Percentiles rank a stretch among this genome's conserved stretches.
These are phyloP conservation scores for Tenthredo distinguenda DNA, from an alignment of 2,888 invertebrate genomes.

Conservation along the genomic window DNA sequence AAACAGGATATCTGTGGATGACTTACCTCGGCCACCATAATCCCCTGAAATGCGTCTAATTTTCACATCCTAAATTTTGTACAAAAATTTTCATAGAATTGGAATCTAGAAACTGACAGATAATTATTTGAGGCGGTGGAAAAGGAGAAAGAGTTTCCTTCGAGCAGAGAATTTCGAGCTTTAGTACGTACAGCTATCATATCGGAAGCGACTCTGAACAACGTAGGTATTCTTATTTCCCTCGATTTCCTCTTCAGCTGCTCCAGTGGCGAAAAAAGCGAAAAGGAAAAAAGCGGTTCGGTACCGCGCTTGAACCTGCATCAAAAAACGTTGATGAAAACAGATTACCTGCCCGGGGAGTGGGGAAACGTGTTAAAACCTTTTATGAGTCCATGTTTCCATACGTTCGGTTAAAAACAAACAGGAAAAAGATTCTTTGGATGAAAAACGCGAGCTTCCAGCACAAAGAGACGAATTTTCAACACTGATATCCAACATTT, in stretches of 20 bases:
- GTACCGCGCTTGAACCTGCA: neutral
- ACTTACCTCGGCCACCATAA: too few relatives aligned
- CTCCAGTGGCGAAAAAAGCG: neutral
- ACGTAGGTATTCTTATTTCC: neutral
- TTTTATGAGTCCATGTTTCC: constrained; percentile 19
- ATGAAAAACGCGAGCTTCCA: neutral
- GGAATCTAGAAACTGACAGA: neutral
- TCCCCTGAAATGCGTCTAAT: too few relatives aligned
- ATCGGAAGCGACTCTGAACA: neutral
- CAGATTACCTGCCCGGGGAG: neutral
- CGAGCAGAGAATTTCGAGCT: neutral
- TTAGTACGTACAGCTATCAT: neutral
- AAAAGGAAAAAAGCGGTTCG: neutral
- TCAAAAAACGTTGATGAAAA: neutral
- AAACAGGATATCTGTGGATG: too few relatives aligned
- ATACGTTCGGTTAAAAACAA: constrained; percentile 12
- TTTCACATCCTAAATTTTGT: too few relatives aligned
- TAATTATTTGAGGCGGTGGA: neutral
- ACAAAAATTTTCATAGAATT: neutral
- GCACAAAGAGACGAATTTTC: neutral
- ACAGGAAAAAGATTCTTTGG: neutral
- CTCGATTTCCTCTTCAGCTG: neutral
- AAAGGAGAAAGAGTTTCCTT: neutral
- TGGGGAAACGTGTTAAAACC: constrained; percentile 17
- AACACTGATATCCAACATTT: too few relatives aligned